A percentile compares a stretch with the other conserved stretches of the same genome.
These are phyloP conservation scores for Condylostylus longicornis DNA, from an alignment of 1,140 invertebrate species.

Conservation along the genomic window DNA sequence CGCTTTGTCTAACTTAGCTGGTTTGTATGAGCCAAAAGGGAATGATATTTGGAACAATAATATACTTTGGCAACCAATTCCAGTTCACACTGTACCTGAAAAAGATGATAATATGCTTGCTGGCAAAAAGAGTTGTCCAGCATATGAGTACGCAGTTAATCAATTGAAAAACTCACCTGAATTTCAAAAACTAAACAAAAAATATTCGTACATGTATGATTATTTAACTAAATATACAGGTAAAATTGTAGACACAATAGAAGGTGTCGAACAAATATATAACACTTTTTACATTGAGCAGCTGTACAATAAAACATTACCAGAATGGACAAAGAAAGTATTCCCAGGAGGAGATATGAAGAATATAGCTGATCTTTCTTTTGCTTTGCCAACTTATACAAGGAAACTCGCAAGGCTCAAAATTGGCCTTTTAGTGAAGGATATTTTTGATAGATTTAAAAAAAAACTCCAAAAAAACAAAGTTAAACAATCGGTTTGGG, in stretches of 20 bases:
- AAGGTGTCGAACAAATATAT: slow-evolving; percentile 44
- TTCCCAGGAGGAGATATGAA: slow-evolving; percentile 35
- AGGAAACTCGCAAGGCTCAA: slow-evolving; percentile 38
- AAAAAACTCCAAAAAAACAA: slow-evolving; percentile 26
- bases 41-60: slow-evolving; percentile 49
- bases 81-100: slow-evolving; percentile 62
- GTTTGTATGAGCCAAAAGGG: slow-evolving; percentile 51
- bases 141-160: slow-evolving; percentile 41
- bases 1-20: slow-evolving; percentile 67
- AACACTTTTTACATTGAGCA: slow-evolving; percentile 53
- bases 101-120: slow-evolving; percentile 43
- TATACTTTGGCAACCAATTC: slow-evolving; percentile 77
- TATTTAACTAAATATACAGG: slow-evolving; percentile 49
- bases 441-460: slow-evolving; percentile 44
- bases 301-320: slow-evolving; percentile 46
- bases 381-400: slow-evolving; percentile 35
- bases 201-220: slow-evolving; percentile 45
- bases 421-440: slow-evolving; percentile 47
- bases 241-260: slow-evolving; percentile 35
- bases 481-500: slow-evolving; percentile 45
- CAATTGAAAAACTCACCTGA: slow-evolving; percentile 39
- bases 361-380: slow-evolving; percentile 36
- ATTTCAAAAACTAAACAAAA: slow-evolving; percentile 41
- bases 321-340: slow-evolving; percentile 49
- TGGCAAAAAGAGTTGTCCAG: slow-evolving; percentile 48